Conservation (phyloP, 2,888 invertebrate genomes). For the Diachrysia chrysitis region DNA sequence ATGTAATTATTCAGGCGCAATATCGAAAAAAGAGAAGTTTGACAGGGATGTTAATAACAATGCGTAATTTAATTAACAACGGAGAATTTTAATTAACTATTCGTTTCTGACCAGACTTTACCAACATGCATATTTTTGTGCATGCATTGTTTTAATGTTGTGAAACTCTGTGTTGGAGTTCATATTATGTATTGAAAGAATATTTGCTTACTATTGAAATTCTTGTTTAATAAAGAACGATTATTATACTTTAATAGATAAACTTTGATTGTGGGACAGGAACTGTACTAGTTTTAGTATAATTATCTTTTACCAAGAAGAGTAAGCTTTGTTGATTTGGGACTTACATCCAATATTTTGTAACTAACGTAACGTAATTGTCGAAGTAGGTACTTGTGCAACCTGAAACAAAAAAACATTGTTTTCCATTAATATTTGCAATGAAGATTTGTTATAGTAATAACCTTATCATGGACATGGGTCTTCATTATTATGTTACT, state of each 20-base stretch:
- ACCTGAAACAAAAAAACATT: not conserved
- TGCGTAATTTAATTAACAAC: conserved; percentile 47
- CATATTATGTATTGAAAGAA: conserved; percentile 14
- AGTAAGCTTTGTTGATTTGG: no score
- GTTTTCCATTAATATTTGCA: no score
- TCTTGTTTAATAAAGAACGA: not conserved
- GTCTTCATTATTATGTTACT: no score
- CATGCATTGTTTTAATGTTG: conserved; percentile 33
- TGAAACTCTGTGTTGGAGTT: conserved; percentile 16
- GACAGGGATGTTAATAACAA: conserved; percentile 28
- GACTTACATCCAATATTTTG: no score
- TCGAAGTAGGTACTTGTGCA: no score
- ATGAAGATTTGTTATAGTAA: no score
- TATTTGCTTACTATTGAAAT: conserved; percentile 1
- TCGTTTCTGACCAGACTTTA: conserved; percentile 20
- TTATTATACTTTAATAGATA: not conserved
- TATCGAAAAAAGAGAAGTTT: conserved; percentile 19
- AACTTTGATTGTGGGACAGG: not conserved
- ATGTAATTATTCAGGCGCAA: not conserved
- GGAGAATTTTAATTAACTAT: conserved; percentile 47
- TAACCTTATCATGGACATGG: conserved; percentile 9
- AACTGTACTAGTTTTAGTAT: not conserved
- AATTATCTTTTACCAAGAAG: not conserved
- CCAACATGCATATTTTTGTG: conserved; percentile 28
- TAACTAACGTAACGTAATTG: no score